A percentile compares a stretch with the other conserved stretches of the same genome.
These are phyloP conservation scores for Enteromius radiatus DNA, from an alignment of 2,797 vertebrate genomes.

Conservation along the genomic window DNA sequence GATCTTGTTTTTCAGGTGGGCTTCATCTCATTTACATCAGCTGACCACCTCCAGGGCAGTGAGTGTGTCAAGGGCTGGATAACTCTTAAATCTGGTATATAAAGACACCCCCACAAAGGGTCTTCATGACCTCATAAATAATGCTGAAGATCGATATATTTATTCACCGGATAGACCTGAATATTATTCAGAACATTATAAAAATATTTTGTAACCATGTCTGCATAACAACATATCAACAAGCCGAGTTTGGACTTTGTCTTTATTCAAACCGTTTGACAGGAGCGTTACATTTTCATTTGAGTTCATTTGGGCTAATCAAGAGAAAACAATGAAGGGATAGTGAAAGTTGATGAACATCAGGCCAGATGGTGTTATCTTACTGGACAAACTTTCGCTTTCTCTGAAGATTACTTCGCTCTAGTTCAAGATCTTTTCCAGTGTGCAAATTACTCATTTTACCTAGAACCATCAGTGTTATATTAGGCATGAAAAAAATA, in stretches of 20 bases:
- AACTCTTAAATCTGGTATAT: not conserved
- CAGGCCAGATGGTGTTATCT: not conserved
- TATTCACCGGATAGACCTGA: not conserved
- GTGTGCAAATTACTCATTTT: not conserved
- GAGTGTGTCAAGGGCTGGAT: not conserved
- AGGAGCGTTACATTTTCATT: not conserved
- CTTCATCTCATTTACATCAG: not conserved
- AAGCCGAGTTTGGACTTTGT: not conserved
- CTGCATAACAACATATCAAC: not conserved
- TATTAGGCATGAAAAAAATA: conserved; percentile 19
- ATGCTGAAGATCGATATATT: not conserved
- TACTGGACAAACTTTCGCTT: not conserved
- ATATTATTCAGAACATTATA: not conserved
- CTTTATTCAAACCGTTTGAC: conserved; percentile 13
- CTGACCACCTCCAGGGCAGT: not conserved
- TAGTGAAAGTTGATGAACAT: not conserved
- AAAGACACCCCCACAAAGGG: not conserved
- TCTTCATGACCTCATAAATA: not conserved
- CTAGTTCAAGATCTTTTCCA: not conserved
- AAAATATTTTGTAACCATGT: not conserved
- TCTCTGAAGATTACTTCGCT: not conserved
- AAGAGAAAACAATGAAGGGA: not conserved
- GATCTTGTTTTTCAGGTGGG: not conserved
- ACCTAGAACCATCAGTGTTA: not conserved
- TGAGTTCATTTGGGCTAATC: not conserved